Evolutionary conservation across 1,140 invertebrate species (phyloP).

Genomic region (Drosophila prosaltans): DNA sequence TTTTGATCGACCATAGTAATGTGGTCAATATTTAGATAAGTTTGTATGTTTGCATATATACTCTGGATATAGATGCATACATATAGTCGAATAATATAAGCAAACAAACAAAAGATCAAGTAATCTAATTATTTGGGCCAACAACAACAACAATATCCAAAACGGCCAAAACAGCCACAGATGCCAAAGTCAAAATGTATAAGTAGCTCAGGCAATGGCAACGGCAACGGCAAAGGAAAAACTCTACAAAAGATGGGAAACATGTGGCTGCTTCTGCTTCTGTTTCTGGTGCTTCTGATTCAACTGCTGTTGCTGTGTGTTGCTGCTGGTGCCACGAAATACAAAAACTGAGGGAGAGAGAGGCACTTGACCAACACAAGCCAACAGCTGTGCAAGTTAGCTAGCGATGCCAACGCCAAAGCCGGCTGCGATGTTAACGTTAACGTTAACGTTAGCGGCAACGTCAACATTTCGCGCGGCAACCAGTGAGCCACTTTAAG

Average conservation of each 20-base stretch:
- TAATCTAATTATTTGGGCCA: constrained; percentile 37
- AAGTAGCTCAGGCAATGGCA: constrained; percentile 17
- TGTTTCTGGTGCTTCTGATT: constrained; percentile 24
- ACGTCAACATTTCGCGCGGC: constrained; percentile 35
- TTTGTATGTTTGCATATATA: not conserved
- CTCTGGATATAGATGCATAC: not conserved
- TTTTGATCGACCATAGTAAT: not conserved
- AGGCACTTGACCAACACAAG: constrained; percentile 61
- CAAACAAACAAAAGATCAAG: constrained; percentile 25
- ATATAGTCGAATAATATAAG: constrained; percentile 17
- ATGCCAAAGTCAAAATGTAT: constrained; percentile 58
- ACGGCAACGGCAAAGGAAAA: constrained; percentile 17
- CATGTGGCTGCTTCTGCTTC: constrained; percentile 50
- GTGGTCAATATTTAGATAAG: not conserved
- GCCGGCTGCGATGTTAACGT: constrained; percentile 16
- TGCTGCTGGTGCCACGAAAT: not conserved
- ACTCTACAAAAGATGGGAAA: constrained; percentile 51
- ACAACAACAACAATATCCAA: constrained; percentile 1
- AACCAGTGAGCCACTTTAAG: constrained; percentile 48
- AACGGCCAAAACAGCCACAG: constrained; percentile 24
- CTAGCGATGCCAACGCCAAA: not conserved
- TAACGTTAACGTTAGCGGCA: constrained; percentile 20
- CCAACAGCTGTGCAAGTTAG: constrained; percentile 41
- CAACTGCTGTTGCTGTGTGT: constrained; percentile 10
- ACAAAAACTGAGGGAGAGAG: not conserved